These are phyloP conservation scores for Exephanes ischioxanthus DNA, from an alignment of 2,888 invertebrate species.

Conservation along the genomic window DNA sequence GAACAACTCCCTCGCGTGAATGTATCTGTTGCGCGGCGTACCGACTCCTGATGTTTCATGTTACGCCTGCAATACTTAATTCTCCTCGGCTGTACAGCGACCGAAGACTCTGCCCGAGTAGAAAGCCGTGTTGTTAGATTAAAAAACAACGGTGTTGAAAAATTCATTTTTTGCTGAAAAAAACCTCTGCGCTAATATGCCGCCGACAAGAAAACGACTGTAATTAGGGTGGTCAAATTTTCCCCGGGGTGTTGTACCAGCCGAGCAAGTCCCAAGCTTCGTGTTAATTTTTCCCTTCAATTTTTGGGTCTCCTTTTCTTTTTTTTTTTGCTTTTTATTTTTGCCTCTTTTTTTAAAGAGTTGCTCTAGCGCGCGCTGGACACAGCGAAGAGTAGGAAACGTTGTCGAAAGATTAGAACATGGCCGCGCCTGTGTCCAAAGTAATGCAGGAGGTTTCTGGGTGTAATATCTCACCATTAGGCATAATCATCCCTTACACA, in stretches of 20 bases:
- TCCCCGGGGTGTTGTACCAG: slow-evolving; percentile 14
- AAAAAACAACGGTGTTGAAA: slow-evolving; percentile 13
- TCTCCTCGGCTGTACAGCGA: neutral
- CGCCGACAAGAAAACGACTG: slow-evolving; percentile 44
- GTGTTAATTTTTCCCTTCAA: slow-evolving; percentile 52
- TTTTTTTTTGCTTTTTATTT: slow-evolving; percentile 27
- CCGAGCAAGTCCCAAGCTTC: slow-evolving; percentile 24
- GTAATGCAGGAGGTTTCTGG: slow-evolving; percentile 81
- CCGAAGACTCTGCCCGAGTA: slow-evolving; percentile 15
- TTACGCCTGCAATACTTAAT: neutral
- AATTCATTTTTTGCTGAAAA: slow-evolving; percentile 10
- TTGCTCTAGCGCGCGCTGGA: slow-evolving; percentile 7
- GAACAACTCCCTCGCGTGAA: neutral
- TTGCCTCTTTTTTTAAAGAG: neutral
- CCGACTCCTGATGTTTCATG: neutral
- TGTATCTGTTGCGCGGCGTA: neutral
- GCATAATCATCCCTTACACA: slow-evolving; percentile 85
- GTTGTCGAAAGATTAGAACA: slow-evolving; percentile 85
- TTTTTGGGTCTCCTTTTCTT: slow-evolving; percentile 37
- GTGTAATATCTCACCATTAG: slow-evolving; percentile 85
- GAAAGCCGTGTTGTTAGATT: slow-evolving; percentile 51
- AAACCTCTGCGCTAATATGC: slow-evolving; percentile 31
- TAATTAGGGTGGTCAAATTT: slow-evolving; percentile 30
- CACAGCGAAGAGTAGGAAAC: slow-evolving; percentile 83
- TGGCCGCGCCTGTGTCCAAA: slow-evolving; percentile 83